These are phyloP conservation scores for Cirrhinus molitorella DNA, from an alignment of 2,797 vertebrate genomes.

Conservation along the genomic window DNA sequence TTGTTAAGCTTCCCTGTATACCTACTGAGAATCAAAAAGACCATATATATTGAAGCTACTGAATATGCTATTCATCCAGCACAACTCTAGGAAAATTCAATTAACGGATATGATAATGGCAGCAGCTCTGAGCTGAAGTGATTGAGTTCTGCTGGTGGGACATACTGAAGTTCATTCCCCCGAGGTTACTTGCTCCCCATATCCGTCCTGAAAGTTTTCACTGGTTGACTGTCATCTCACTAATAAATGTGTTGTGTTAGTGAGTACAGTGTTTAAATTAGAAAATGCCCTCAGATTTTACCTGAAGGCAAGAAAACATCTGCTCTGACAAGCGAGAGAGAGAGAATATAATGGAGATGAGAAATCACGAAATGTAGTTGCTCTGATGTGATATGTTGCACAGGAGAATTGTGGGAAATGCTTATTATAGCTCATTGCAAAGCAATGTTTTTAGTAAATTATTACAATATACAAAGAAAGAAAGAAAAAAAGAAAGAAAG, in stretches of 20 bases:
- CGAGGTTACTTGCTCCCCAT: neutral
- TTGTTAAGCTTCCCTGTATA: conserved; percentile 32
- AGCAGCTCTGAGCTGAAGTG: neutral
- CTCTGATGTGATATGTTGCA: conserved; percentile 11
- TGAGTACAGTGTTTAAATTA: conserved; percentile 42
- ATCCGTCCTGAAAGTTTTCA: conserved; percentile 32
- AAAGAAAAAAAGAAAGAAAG: neutral
- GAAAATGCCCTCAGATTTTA: conserved; percentile 41
- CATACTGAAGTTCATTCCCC: conserved; percentile 13
- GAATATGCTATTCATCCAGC: conserved; percentile 51
- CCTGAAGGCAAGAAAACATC: conserved; percentile 46
- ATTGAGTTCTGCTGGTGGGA: conserved; percentile 28
- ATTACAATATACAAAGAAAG: neutral
- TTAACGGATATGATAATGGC: conserved; percentile 53
- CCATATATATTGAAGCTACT: conserved; percentile 37
- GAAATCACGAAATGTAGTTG: conserved; percentile 16
- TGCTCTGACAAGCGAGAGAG: conserved; percentile 13
- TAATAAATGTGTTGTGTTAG: neutral
- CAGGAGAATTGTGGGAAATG: neutral
- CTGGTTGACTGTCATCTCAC: conserved; percentile 28
- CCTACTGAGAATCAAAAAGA: conserved; percentile 12
- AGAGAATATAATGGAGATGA: neutral
- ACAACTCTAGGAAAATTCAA: conserved; percentile 52
- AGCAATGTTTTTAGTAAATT: neutral
- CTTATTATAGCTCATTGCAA: neutral